phyloP scores from a whole-genome alignment of 2,797 vertebrate species.

The Sylvilagus floridanus region DNA sequence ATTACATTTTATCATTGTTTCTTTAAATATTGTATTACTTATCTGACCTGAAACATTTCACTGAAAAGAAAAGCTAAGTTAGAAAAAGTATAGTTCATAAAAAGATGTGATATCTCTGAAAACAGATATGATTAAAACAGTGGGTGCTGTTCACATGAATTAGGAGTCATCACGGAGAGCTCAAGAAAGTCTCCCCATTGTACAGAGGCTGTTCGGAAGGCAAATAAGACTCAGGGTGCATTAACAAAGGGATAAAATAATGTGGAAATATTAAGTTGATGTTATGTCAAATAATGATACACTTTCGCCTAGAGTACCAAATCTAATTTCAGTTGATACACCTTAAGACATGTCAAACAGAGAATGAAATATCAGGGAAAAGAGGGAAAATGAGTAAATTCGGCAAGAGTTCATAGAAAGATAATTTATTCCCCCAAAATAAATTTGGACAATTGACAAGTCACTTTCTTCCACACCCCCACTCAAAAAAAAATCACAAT shows the following conservation, averaged over 20 bases:
- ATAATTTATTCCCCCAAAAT: slow-evolving; percentile 53
- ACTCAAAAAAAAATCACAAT: background rate
- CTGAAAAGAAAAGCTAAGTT: slow-evolving; percentile 67
- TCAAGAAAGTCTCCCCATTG: slow-evolving; percentile 51
- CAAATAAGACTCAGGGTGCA: slow-evolving; percentile 64
- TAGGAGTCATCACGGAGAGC: slow-evolving; percentile 62
- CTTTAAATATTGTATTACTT: slow-evolving; percentile 66
- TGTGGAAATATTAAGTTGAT: slow-evolving; percentile 75
- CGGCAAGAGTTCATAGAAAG: slow-evolving; percentile 24
- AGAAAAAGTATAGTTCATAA: slow-evolving; percentile 70
- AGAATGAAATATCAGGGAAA: slow-evolving; percentile 55
- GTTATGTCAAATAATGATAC: slow-evolving; percentile 72
- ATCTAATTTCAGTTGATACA: slow-evolving; percentile 65
- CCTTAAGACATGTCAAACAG: slow-evolving; percentile 59
- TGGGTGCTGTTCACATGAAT: slow-evolving; percentile 75
- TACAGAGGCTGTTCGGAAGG: slow-evolving; percentile 61
- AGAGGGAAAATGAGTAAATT: slow-evolving; percentile 8
- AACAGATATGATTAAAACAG: slow-evolving; percentile 76
- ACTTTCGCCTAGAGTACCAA: slow-evolving; percentile 57
- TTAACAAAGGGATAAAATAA: slow-evolving; percentile 71
- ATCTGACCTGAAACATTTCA: slow-evolving; percentile 68
- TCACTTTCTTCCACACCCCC: background rate
- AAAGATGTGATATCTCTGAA: slow-evolving; percentile 70
- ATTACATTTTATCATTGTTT: slow-evolving; percentile 64
- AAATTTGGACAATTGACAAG: slow-evolving; percentile 53